Conservation (phyloP, 1,140 invertebrate genomes). For the Drosophila teissieri region DNA sequence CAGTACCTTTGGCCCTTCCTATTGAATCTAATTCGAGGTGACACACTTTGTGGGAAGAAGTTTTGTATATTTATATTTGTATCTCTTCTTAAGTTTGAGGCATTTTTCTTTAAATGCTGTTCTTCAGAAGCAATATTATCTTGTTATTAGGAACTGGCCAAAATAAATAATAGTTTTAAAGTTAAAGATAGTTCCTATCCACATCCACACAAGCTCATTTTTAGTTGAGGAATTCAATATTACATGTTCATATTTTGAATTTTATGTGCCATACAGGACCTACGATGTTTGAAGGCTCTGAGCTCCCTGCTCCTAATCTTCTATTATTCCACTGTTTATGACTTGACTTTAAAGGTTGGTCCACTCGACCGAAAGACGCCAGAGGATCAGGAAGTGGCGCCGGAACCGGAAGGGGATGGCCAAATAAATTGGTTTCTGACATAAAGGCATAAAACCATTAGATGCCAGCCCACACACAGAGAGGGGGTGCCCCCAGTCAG, state of each 20-base stretch:
- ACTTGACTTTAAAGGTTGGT: constrained; percentile 40
- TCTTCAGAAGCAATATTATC: no score
- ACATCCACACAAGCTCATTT: no score
- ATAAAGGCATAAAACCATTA: constrained; percentile 58
- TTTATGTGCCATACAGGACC: neutral
- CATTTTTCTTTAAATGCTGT: no score
- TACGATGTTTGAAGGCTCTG: neutral
- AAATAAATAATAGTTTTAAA: no score
- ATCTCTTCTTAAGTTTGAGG: no score
- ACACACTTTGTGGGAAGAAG: neutral
- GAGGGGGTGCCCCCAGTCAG: neutral
- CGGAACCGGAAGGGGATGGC: constrained; percentile 48
- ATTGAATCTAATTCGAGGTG: neutral
- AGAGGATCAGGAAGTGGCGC: constrained; percentile 11
- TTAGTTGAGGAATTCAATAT: no score
- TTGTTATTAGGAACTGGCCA: no score
- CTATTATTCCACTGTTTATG: constrained; percentile 52
- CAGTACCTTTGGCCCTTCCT: neutral
- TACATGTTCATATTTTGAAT: no score
- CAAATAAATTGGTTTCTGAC: constrained; percentile 62
- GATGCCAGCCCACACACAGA: neutral
- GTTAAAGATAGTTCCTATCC: no score
- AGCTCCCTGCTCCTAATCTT: constrained; percentile 21
- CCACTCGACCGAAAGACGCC: constrained; percentile 22
- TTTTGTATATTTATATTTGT: no score